phyloP scores from a whole-genome alignment of 2,113 vertebrate species.

The Acanthochromis polyacanthus region DNA sequence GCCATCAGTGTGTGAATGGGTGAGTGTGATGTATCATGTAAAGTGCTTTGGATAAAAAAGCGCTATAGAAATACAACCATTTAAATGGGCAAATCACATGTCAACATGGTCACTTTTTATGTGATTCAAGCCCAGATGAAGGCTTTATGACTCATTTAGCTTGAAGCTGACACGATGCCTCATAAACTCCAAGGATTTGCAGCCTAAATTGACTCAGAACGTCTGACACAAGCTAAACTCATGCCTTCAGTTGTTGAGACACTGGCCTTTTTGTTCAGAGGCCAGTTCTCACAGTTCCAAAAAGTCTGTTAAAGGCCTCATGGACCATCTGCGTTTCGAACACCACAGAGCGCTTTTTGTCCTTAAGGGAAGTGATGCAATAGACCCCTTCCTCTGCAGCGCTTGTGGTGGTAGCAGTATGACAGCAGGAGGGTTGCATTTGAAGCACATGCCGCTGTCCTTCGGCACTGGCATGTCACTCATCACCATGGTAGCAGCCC shows the following conservation, averaged over 20 bases:
- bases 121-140: conserved; percentile 41
- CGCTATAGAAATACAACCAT: too few relatives aligned
- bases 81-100: background rate
- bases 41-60: too few relatives aligned
- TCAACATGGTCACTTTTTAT: background rate
- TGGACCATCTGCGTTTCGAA: conserved; percentile 47
- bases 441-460: conserved; percentile 37
- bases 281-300: conserved; percentile 23
- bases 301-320: conserved; percentile 39
- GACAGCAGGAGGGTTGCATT: conserved; percentile 50
- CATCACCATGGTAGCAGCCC: conserved; percentile 53
- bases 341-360: conserved; percentile 73
- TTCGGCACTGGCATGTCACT: conserved; percentile 44
- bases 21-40: too few relatives aligned
- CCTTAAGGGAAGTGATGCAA: conserved; percentile 74
- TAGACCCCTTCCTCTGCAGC: conserved; percentile 40
- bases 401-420: conserved; percentile 24
- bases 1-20: too few relatives aligned
- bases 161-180: conserved; percentile 16
- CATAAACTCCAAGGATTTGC: conserved; percentile 37
- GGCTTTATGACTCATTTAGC: conserved; percentile 54
- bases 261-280: conserved; percentile 68
- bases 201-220: background rate
- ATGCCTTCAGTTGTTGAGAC: conserved; percentile 42
- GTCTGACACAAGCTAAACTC: conserved; percentile 38